Base-by-base conservation (phyloP, 2,888 invertebrate genomes). In the Tetrapedia diversipes region DNA sequence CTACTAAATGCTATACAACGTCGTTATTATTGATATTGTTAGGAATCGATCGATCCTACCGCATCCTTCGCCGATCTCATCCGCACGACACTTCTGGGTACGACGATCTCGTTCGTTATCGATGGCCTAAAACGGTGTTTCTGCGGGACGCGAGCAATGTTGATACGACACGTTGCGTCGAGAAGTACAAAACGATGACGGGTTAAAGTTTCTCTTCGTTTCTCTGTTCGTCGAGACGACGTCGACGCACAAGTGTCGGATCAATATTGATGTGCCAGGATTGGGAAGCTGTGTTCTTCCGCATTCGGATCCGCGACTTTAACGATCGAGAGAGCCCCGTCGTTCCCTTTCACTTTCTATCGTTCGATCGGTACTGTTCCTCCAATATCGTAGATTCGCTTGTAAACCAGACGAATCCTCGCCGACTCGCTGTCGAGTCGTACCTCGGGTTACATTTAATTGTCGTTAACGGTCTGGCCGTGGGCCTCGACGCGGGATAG, bases 21-120 rank as follows among this genome's bases (percentile, higher is more conserved):
- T 82, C 78, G 82, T 82, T 79, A 80, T 82, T 79, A 80, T 70
- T 59, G 65, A 66, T 68, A 80, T 69, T 32, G 53, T 77, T 77
- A 65, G 77, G 77, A 71, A 82, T 57, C 59, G 45, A 70, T 34
- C 53, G 29, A 37, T 64, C 60, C 57, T 66, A 49, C 43, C 59
- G 47, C 57, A 69, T 61, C 47, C n/a, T 32, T 77, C 79, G 43
- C 51, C 71, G 49, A 39, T 67, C 53, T 56, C 77, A 53, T 63
- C 59, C 45, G 34, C 63, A 24, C 66, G 63, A 60, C 14, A 54
- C 16, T 43, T 32, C 39, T 60, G 43, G n/a, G 43, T 64, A 51
- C 27, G 37, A 64, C 22, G 24, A 34, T 76, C 47, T 66, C 56
- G n/a, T 14, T 68, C 59, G 45, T 32, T 39, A 22, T 59, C 69